Conservation (phyloP, 2,113 vertebrate genomes). For the Hippoglossus stenolepis region DNA sequence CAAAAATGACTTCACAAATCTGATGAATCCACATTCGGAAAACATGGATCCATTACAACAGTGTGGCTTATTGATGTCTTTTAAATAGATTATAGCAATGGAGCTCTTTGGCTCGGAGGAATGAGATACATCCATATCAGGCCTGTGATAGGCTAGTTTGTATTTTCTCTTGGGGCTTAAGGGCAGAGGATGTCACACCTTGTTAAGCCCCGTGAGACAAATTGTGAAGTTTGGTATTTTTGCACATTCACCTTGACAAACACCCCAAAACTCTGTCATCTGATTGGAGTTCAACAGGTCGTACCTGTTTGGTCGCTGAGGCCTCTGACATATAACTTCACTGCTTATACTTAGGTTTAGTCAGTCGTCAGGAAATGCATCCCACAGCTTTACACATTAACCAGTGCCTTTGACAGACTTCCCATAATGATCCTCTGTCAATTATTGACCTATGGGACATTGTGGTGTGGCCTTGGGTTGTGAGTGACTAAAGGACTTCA, state of each 20-base stretch:
- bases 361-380: not conserved
- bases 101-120: not conserved
- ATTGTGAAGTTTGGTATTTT: no score
- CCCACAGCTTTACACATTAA: conserved; percentile 65
- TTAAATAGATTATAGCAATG: not conserved
- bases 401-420: conserved; percentile 49
- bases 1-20: not conserved
- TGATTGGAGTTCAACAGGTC: not conserved
- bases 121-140: not conserved
- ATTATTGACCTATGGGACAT: conserved; percentile 60
- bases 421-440: conserved; percentile 67
- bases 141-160: no score
- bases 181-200: no score
- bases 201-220: no score
- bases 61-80: not conserved
- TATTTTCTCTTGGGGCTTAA: no score
- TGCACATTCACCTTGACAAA: not conserved
- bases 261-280: no score
- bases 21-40: not conserved
- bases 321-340: not conserved
- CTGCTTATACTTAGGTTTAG: not conserved
- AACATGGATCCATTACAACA: not conserved
- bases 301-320: not conserved
- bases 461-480: conserved; percentile 34
- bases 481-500: conserved; percentile 31